Conservation (phyloP, 2,797 vertebrate species). For the Artibeus lituratus region DNA sequence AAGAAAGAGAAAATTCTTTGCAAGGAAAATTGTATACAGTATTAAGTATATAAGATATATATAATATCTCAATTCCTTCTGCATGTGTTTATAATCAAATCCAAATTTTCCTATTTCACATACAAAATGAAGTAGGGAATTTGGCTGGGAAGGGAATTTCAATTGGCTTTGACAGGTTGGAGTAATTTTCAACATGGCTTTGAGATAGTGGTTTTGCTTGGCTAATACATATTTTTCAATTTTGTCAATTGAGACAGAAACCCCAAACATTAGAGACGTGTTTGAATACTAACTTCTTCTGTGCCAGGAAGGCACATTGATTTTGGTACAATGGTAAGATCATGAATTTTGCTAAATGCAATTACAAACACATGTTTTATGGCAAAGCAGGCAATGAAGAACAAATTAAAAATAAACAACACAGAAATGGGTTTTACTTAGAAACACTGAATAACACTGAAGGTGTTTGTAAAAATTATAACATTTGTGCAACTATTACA, state of each 20-base stretch:
- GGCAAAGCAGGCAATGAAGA: slow-evolving; percentile 67
- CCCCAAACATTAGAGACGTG: slow-evolving; percentile 67
- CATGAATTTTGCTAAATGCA: slow-evolving; percentile 72
- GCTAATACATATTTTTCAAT: slow-evolving; percentile 70
- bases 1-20: slow-evolving; percentile 42
- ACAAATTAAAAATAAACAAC: slow-evolving; percentile 75
- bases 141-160: slow-evolving; percentile 64
- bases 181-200: slow-evolving; percentile 73
- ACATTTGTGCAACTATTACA: slow-evolving; percentile 47
- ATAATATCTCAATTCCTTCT: slow-evolving; percentile 66
- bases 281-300: slow-evolving; percentile 61
- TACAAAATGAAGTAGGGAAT: slow-evolving; percentile 65
- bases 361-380: slow-evolving; percentile 73
- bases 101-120: slow-evolving; percentile 62
- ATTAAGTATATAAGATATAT: slow-evolving; percentile 58
- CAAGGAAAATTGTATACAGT: slow-evolving; percentile 49
- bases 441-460: slow-evolving; percentile 55
- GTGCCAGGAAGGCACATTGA: slow-evolving; percentile 50
- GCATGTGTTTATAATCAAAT: slow-evolving; percentile 77
- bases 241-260: slow-evolving; percentile 77
- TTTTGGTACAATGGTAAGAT: slow-evolving; percentile 69
- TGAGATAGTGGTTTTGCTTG: slow-evolving; percentile 75
- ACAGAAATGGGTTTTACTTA: slow-evolving; percentile 67
- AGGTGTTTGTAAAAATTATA: slow-evolving; percentile 48
- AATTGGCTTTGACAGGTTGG: slow-evolving; percentile 72